A percentile compares a stretch with the other conserved stretches of the same genome.
phyloP scores from a whole-genome alignment of 1,140 invertebrate genomes.

The Aleiodes sp. region DNA sequence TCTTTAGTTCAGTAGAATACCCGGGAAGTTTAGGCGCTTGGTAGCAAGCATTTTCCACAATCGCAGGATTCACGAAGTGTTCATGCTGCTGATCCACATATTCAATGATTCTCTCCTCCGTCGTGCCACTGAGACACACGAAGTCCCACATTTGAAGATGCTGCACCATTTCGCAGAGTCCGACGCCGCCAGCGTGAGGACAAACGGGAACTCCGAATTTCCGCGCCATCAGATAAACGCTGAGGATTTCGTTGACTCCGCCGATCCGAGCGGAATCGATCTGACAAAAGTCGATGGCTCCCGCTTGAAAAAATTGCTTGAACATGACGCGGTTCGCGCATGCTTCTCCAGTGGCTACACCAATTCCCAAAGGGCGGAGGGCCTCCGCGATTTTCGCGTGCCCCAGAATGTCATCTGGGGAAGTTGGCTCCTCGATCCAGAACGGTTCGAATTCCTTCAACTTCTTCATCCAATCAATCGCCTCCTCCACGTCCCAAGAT shows the following conservation, averaged over 20 bases:
- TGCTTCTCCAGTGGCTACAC: constrained; percentile 91
- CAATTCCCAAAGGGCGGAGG: constrained; percentile 76
- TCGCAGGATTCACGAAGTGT: constrained; percentile 81
- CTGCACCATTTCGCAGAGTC: constrained; percentile 92
- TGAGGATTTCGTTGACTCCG: constrained; percentile 87
- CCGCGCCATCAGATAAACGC: constrained; percentile 88
- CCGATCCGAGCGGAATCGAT: constrained; percentile 89
- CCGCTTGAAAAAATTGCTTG: constrained; percentile 86
- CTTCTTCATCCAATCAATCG: constrained; percentile 86
- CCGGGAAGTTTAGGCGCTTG: constrained; percentile 77
- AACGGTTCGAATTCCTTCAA: constrained; percentile 77
- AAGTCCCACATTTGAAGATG: constrained; percentile 92
- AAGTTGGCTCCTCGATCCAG: constrained; percentile 96
- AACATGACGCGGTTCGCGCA: constrained; percentile 92
- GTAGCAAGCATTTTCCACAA: constrained; percentile 76
- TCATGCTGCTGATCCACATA: constrained; percentile 91
- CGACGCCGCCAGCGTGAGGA: constrained; percentile 92
- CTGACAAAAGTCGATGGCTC: constrained; percentile 87
- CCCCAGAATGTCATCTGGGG: constrained; percentile 88
- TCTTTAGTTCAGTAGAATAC: constrained; percentile 82
- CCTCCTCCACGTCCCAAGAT: constrained; percentile 85
- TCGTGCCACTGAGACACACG: constrained; percentile 75
- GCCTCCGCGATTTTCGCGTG: constrained; percentile 77
- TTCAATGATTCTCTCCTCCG: constrained; percentile 80
- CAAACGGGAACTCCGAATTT: constrained; percentile 89